Conservation (phyloP, 1,140 invertebrate species). For the Lycorma delicatula region DNA sequence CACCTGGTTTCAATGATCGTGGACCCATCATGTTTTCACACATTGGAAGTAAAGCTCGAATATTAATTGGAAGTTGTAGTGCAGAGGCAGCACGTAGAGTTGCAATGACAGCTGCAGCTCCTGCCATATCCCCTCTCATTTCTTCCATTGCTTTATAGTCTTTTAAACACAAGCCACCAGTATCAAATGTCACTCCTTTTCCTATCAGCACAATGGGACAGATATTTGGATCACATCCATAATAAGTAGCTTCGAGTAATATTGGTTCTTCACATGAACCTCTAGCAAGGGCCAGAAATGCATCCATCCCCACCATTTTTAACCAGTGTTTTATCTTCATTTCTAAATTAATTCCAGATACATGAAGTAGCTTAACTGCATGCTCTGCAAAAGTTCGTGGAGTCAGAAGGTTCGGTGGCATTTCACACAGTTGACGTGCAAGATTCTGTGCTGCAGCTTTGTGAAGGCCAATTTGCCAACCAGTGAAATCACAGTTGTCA, state of each 20-base stretch:
- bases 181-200: conserved; percentile 57
- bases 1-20: conserved; percentile 49
- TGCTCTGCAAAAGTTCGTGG: conserved; percentile 50
- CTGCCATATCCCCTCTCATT: conserved; percentile 59
- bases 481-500: conserved; percentile 36
- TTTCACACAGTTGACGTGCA: conserved; percentile 49
- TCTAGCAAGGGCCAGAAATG: conserved; percentile 50
- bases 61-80: conserved; percentile 46
- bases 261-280: conserved; percentile 51
- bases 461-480: conserved; percentile 46
- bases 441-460: conserved; percentile 54
- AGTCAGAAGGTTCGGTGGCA: conserved; percentile 53
- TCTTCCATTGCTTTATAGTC: conserved; percentile 46
- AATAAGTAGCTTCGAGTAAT: conserved; percentile 38
- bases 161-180: conserved; percentile 55
- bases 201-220: conserved; percentile 39
- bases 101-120: conserved; percentile 52
- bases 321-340: conserved; percentile 40
- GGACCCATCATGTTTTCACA: conserved; percentile 55
- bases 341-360: conserved; percentile 40
- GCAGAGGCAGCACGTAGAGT: conserved; percentile 43
- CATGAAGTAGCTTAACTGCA: conserved; percentile 38
- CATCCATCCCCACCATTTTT: conserved; percentile 49
- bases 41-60: conserved; percentile 46
- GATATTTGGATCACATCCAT: conserved; percentile 35